Evolutionary conservation across 2,113 vertebrate genomes (phyloP).

Genomic region (Erythrocercus mccallii): DNA sequence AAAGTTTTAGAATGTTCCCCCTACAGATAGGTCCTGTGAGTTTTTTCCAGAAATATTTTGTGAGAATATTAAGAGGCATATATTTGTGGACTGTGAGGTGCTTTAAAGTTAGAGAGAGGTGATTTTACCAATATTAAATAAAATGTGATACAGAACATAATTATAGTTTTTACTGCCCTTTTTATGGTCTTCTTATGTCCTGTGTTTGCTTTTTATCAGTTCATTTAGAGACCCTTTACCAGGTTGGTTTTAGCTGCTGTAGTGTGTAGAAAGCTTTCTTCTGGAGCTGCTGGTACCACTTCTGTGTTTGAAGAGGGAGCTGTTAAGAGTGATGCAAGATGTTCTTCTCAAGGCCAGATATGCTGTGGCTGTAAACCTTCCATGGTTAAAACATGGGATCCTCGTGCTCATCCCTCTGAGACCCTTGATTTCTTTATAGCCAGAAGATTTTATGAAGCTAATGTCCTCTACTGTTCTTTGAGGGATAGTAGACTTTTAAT

Average conservation of each 20-base stretch:
- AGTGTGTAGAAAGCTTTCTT: not conserved
- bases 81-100: not conserved
- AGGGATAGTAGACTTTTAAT: not conserved
- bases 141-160: not conserved
- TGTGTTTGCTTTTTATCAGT: not conserved
- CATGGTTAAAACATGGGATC: accelerated
- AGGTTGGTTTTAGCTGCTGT: not conserved
- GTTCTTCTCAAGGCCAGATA: not conserved
- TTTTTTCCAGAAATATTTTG: not conserved
- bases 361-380: not conserved
- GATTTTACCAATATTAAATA: not conserved
- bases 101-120: not conserved
- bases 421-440: not conserved
- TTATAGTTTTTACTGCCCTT: not conserved
- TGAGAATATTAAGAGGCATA: not conserved
- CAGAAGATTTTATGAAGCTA: not conserved
- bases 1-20: not conserved
- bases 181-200: not conserved
- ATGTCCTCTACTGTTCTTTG: not conserved
- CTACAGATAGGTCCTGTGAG: not conserved
- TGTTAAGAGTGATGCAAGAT: not conserved
- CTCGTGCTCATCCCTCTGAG: not conserved
- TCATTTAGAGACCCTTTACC: not conserved
- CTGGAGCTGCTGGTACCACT: not conserved
- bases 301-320: not conserved